phyloP scores from a whole-genome alignment of 2,113 vertebrate species.

The Cyanocitta stelleri region DNA sequence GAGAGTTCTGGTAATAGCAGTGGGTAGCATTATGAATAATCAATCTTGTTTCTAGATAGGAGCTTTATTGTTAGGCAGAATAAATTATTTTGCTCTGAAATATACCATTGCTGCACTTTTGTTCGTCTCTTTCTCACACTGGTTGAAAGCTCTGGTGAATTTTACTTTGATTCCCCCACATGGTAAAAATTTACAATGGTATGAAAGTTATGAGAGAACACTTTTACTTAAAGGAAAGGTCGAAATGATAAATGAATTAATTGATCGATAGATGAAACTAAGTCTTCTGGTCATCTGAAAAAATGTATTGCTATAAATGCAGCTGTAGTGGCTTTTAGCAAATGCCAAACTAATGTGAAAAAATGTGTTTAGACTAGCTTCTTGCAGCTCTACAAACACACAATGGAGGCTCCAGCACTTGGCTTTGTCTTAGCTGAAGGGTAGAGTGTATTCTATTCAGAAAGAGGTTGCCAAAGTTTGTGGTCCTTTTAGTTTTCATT shows the following conservation, averaged over 20 bases:
- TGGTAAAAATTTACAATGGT: conserved; percentile 49
- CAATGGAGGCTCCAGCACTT: neutral
- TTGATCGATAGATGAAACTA: conserved; percentile 45
- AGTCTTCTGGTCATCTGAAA: conserved; percentile 34
- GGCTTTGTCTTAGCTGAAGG: neutral
- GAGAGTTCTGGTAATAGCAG: conserved; percentile 50
- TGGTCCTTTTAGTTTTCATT: neutral
- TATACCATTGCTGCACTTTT: conserved; percentile 13
- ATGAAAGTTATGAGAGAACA: conserved; percentile 40
- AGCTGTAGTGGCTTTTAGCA: conserved; percentile 28
- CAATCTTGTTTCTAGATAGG: conserved; percentile 53
- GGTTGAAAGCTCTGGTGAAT: conserved; percentile 44
- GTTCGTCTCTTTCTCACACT: neutral
- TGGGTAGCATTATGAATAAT: conserved; percentile 44
- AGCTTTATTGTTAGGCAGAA: conserved; percentile 54
- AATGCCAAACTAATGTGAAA: conserved; percentile 43
- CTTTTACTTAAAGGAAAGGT: conserved; percentile 35
- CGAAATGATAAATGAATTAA: conserved; percentile 42
- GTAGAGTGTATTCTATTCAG: neutral
- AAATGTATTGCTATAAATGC: neutral
- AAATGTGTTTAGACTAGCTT: conserved; percentile 17
- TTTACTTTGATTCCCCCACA: conserved; percentile 31
- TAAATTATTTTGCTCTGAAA: conserved; percentile 54
- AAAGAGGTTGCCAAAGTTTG: neutral
- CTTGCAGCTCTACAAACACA: neutral